Conservation (phyloP, 2,797 vertebrate genomes). For the Cirrhinus mrigala region DNA sequence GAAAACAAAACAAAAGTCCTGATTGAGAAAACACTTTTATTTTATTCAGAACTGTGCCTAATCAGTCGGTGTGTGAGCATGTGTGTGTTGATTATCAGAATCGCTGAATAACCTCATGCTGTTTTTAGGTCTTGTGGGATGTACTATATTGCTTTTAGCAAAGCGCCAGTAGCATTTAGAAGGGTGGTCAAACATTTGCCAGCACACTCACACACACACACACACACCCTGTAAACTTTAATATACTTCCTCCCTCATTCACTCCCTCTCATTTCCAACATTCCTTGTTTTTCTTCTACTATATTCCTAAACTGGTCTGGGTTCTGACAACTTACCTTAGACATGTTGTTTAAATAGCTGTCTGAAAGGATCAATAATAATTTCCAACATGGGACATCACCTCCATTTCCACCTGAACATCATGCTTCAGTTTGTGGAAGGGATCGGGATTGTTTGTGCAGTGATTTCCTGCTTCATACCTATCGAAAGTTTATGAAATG, state of each 20-base stretch:
- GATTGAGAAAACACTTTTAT: background rate
- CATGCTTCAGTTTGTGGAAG: background rate
- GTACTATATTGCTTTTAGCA: slow-evolving; percentile 70
- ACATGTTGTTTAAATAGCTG: slow-evolving; percentile 2
- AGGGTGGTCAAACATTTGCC: slow-evolving; percentile 50
- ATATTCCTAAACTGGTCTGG: background rate
- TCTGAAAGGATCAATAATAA: slow-evolving; percentile 14
- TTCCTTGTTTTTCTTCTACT: slow-evolving; percentile 8
- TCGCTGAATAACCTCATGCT: slow-evolving; percentile 68
- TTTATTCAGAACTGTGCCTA: background rate
- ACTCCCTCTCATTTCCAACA: slow-evolving; percentile 15
- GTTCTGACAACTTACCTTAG: background rate
- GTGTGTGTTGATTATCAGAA: slow-evolving; percentile 40
- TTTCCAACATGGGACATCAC: background rate
- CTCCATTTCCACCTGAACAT: background rate
- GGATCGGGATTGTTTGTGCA: background rate
- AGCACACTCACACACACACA: slow-evolving; percentile 26
- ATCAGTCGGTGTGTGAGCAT: slow-evolving; percentile 21
- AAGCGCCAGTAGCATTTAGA: slow-evolving; percentile 66
- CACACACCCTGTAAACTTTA: slow-evolving; percentile 26
- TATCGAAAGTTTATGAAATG: background rate
- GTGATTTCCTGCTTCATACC: background rate
- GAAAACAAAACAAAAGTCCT: background rate
- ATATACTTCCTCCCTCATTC: slow-evolving; percentile 18
- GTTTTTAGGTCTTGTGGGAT: slow-evolving; percentile 60